These are phyloP conservation scores for Gerris buenoi DNA, from an alignment of 1,140 invertebrate genomes.

Conservation along the genomic window DNA sequence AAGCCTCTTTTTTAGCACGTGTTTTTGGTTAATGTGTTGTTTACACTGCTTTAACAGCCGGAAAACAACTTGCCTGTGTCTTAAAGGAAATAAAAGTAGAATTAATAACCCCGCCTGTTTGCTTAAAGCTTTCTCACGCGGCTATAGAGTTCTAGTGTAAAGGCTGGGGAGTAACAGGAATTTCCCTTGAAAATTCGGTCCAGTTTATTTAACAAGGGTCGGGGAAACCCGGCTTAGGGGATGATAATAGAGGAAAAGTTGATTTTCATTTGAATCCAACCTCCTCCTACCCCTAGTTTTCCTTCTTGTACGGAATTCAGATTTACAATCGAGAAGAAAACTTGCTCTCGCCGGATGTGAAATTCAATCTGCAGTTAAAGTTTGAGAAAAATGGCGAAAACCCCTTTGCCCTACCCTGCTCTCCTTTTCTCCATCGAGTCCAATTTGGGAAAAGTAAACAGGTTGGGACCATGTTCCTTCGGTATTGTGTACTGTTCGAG, in stretches of 20 bases:
- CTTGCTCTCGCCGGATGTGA: neutral
- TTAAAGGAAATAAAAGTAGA: too few relatives aligned
- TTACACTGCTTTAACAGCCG: too few relatives aligned
- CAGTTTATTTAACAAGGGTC: neutral
- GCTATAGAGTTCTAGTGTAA: too few relatives aligned
- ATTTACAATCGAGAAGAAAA: neutral
- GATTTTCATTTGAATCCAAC: neutral
- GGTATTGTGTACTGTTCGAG: neutral
- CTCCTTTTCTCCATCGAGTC: neutral
- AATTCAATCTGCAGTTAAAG: neutral
- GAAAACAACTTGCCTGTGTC: too few relatives aligned
- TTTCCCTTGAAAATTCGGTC: neutral
- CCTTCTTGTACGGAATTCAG: neutral
- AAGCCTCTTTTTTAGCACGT: too few relatives aligned
- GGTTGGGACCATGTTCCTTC: neutral
- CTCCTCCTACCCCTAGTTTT: neutral
- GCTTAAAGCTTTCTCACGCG: too few relatives aligned
- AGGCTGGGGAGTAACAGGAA: too few relatives aligned
- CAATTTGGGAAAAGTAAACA: neutral
- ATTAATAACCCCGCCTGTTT: too few relatives aligned
- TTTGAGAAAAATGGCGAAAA: neutral
- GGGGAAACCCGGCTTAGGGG: neutral
- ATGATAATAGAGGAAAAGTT: neutral
- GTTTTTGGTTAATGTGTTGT: too few relatives aligned
- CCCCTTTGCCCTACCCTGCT: neutral